These are phyloP conservation scores for Zaprionus ornatus DNA, from an alignment of 1,140 invertebrate species.

Conservation along the genomic window DNA sequence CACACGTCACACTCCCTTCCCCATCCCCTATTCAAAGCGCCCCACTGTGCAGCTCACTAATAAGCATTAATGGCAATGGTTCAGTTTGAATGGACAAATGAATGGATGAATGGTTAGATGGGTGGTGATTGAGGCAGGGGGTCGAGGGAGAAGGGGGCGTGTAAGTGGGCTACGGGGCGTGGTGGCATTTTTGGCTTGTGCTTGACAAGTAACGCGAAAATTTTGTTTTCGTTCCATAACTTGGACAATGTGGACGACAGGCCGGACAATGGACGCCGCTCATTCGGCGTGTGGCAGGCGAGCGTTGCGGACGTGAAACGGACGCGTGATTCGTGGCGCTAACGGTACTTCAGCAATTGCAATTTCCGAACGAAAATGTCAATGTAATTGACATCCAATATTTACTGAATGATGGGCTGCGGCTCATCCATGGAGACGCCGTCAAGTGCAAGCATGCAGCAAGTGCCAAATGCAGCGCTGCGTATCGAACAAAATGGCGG, in stretches of 20 bases:
- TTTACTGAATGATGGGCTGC: conserved; percentile 74
- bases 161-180: not conserved
- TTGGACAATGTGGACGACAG: conserved; percentile 48
- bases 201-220: conserved; percentile 57
- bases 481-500: conserved; percentile 55
- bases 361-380: conserved; percentile 54
- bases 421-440: conserved; percentile 76
- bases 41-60: conserved; percentile 19
- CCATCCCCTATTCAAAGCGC: not conserved
- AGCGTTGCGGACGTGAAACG: conserved; percentile 42
- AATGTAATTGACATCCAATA: conserved; percentile 8
- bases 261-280: conserved; percentile 33
- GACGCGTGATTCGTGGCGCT: not conserved
- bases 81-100: conserved; percentile 23
- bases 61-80: conserved; percentile 41
- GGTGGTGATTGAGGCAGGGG: not conserved
- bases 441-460: conserved; percentile 49
- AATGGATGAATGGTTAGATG: conserved; percentile 17
- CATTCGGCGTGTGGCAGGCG: conserved; percentile 65
- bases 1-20: not conserved
- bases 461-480: conserved; percentile 36
- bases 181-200: conserved; percentile 25
- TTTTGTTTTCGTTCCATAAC: conserved; percentile 53
- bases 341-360: conserved; percentile 4
- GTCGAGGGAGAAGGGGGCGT: not conserved